phyloP scores from a whole-genome alignment of 2,797 vertebrate species.

The Mormyrops attenuatus region DNA sequence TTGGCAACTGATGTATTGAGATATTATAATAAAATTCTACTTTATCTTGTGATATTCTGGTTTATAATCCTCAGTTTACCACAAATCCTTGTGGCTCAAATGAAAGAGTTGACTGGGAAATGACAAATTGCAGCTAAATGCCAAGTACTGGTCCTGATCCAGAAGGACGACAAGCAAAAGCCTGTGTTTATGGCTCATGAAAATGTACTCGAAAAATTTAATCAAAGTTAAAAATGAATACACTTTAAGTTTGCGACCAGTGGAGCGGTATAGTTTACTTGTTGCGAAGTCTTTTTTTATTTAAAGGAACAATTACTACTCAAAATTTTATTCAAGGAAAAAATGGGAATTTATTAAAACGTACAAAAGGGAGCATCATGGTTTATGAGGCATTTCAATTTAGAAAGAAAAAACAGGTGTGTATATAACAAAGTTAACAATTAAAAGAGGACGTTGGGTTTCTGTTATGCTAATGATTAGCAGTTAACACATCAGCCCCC shows the following conservation, averaged over 20 bases:
- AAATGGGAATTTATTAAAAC: not conserved
- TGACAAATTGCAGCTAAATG: not conserved
- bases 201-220: not conserved
- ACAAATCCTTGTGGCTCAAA: conserved; percentile 5
- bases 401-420: not conserved
- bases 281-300: not conserved
- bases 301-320: not conserved
- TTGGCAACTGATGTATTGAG: not conserved
- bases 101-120: not conserved
- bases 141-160: not conserved
- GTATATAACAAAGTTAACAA: not conserved
- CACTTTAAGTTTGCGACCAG: not conserved
- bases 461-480: not conserved
- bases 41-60: conserved; percentile 1
- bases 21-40: conserved; percentile 3
- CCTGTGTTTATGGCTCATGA: not conserved
- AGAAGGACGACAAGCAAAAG: not conserved
- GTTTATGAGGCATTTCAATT: not conserved
- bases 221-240: not conserved
- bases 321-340: not conserved
- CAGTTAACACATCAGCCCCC: not conserved
- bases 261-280: not conserved
- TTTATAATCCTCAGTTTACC: not conserved
- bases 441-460: not conserved
- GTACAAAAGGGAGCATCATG: not conserved